Conservation (phyloP, 2,888 invertebrate genomes). For the Netelia virgata region DNA sequence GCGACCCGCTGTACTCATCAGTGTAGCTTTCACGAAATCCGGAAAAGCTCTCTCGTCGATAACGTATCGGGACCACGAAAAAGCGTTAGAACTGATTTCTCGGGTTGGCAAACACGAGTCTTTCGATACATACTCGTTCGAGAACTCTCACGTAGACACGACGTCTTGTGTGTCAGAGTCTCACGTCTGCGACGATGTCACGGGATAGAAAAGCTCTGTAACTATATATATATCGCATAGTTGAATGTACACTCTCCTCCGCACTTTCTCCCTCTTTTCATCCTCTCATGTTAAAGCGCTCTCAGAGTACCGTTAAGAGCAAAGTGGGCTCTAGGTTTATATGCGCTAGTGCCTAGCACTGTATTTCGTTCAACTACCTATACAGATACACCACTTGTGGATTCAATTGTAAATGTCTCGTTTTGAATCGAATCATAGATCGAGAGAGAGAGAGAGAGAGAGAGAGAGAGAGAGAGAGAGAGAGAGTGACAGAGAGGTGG, state of each 20-base stretch:
- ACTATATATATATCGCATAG: conserved; percentile 8
- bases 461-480: conserved; percentile 3
- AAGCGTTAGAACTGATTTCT: conserved; percentile 6
- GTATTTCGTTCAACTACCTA: conserved; percentile 38
- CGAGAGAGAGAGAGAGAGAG: not conserved
- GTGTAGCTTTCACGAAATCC: conserved; percentile 8
- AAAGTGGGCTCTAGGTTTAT: conserved; percentile 52
- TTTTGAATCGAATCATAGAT: conserved; percentile 37
- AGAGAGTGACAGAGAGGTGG: not conserved
- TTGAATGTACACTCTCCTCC: conserved; percentile 50
- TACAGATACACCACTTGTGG: conserved; percentile 65
- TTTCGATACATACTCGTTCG: conserved; percentile 25
- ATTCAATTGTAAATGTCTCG: conserved; percentile 65
- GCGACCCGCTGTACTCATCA: not conserved
- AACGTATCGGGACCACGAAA: not conserved
- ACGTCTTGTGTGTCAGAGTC: conserved; percentile 1
- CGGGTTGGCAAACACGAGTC: not conserved
- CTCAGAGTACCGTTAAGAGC: conserved; percentile 47
- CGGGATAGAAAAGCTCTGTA: conserved; percentile 34
- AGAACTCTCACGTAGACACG: conserved; percentile 3
- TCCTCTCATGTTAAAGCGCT: conserved; percentile 18
- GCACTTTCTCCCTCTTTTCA: conserved; percentile 8
- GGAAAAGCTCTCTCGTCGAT: conserved; percentile 1
- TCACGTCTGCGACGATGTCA: conserved; percentile 43
- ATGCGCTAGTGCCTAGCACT: conserved; percentile 14